These are phyloP conservation scores for Aurelia aurita complex sp. Pacific DNA, from an alignment of 30 jellyfish, hydroid and myxozoan species.

Conservation along the genomic window DNA sequence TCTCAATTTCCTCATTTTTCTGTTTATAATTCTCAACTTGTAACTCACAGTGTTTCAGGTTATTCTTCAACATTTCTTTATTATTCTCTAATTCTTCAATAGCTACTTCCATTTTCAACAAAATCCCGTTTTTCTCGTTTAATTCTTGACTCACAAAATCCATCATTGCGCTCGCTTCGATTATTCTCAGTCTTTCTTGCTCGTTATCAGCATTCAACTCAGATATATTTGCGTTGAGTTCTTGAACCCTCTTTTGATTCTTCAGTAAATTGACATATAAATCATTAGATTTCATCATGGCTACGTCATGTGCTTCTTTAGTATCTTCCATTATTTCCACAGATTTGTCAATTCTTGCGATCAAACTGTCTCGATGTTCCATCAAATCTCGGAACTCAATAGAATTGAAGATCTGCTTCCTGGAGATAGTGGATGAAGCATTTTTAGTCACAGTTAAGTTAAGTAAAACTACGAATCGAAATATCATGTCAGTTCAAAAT, in stretches of 20 bases:
- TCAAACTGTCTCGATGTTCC: slow-evolving; percentile 59
- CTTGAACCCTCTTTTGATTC: slow-evolving; percentile 56
- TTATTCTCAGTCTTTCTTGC: slow-evolving; percentile 7
- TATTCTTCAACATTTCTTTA: slow-evolving; percentile 45
- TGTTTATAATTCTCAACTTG: slow-evolving; percentile 17
- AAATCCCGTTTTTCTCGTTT: slow-evolving; percentile 49
- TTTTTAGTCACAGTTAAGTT: not conserved
- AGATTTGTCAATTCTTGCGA: slow-evolving; percentile 57
- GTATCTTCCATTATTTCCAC: slow-evolving; percentile 56
- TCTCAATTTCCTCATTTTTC: slow-evolving; percentile 22
- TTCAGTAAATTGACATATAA: slow-evolving; percentile 31
- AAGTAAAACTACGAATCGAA: no score
- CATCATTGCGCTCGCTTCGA: slow-evolving; percentile 45
- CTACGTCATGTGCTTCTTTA: slow-evolving; percentile 46
- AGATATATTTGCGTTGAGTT: slow-evolving; percentile 31
- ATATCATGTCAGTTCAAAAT: no score
- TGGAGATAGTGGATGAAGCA: not conserved
- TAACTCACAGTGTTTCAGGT: slow-evolving; percentile 15
- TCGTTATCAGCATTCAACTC: slow-evolving; percentile 48
- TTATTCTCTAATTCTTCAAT: slow-evolving; percentile 48
- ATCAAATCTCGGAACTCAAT: slow-evolving; percentile 47
- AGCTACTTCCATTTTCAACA: slow-evolving; percentile 43
- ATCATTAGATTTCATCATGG: slow-evolving; percentile 31
- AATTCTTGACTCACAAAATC: slow-evolving; percentile 60
- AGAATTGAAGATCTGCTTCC: slow-evolving; percentile 68